These are phyloP conservation scores for Gallinago jamesoni DNA, from an alignment of 2,113 vertebrate genomes.

Conservation along the genomic window DNA sequence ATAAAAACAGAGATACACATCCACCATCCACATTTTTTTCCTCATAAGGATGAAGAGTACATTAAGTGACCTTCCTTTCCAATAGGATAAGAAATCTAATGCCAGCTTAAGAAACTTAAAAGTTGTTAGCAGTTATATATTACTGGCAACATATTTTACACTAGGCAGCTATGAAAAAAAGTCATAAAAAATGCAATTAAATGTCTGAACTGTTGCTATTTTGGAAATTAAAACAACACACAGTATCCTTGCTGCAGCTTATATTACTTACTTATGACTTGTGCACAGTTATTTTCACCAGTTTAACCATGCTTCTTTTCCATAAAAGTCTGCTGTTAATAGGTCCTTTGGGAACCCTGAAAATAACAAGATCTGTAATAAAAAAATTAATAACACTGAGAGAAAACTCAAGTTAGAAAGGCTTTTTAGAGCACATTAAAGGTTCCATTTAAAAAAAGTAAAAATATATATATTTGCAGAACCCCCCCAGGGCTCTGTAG, in stretches of 20 bases:
- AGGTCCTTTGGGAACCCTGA: constrained; percentile 75
- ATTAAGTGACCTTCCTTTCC: constrained; percentile 20
- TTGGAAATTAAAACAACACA: constrained; percentile 78
- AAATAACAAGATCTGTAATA: constrained; percentile 83
- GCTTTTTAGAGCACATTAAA: constrained; percentile 67
- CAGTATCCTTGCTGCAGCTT: constrained; percentile 69
- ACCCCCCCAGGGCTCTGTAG: background rate
- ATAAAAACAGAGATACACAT: background rate
- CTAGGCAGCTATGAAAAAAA: constrained; percentile 69
- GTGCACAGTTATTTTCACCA: constrained; percentile 76
- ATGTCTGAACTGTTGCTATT: constrained; percentile 80
- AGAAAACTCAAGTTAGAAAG: constrained; percentile 69
- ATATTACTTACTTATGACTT: constrained; percentile 75
- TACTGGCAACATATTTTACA: constrained; percentile 77
- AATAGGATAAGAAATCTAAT: constrained; percentile 54
- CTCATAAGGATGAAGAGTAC: background rate
- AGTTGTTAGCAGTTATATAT: constrained; percentile 76
- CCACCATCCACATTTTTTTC: background rate
- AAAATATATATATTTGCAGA: background rate
- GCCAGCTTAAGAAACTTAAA: constrained; percentile 59
- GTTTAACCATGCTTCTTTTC: constrained; percentile 79
- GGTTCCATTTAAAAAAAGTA: background rate
- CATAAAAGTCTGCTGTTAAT: constrained; percentile 79
- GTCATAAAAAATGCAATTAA: constrained; percentile 79
- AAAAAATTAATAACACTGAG: constrained; percentile 82